These are phyloP conservation scores for Podarcis cretensis DNA, from an alignment of 2,113 vertebrate species.

Conservation along the genomic window DNA sequence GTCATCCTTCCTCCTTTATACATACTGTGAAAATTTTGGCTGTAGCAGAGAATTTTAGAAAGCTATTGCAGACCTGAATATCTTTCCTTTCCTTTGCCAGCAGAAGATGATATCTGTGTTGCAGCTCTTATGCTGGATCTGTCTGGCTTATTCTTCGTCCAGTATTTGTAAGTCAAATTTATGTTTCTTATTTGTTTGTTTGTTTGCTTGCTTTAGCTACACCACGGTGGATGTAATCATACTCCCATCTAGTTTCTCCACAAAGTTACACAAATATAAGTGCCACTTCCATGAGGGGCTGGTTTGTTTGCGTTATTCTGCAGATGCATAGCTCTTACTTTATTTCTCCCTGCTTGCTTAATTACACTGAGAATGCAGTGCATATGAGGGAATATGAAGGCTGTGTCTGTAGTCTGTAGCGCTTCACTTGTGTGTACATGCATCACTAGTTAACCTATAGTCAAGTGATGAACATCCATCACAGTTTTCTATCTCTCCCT, in stretches of 20 bases:
- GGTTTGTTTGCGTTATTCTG: background rate
- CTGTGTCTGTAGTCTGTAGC: background rate
- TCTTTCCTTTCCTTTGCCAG: constrained; percentile 41
- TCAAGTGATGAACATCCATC: background rate
- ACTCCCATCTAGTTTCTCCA: background rate
- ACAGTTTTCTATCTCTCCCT: no score
- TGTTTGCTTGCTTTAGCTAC: background rate
- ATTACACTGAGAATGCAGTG: background rate
- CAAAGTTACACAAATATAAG: background rate
- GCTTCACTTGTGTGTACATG: background rate
- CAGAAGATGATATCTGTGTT: constrained; percentile 70
- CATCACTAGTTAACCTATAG: background rate
- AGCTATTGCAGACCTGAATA: background rate
- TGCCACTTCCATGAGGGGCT: background rate
- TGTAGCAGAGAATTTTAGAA: background rate
- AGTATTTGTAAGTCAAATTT: constrained; percentile 70
- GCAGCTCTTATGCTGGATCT: constrained; percentile 48
- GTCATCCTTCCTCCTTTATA: background rate
- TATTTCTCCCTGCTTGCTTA: background rate
- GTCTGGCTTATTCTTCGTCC: constrained; percentile 53
- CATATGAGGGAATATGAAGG: background rate
- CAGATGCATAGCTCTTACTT: background rate
- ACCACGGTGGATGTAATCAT: background rate
- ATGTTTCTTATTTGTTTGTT: background rate
- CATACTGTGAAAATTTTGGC: background rate